Percentiles rank a stretch among this genome's conserved stretches.
phyloP scores from a whole-genome alignment of 2,888 invertebrate genomes.

The Pristionchus fissidentatus region DNA sequence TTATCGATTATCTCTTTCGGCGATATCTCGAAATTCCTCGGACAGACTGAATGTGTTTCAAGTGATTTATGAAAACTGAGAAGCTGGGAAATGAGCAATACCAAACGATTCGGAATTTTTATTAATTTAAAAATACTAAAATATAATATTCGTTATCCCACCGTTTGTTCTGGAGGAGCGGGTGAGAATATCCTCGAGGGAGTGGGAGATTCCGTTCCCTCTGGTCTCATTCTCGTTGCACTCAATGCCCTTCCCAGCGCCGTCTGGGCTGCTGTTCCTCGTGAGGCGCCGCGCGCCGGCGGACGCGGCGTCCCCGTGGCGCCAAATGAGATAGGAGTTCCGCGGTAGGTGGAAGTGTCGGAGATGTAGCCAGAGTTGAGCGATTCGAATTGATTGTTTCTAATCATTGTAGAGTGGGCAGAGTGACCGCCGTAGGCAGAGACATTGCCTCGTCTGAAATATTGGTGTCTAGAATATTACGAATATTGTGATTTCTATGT shows the following conservation, averaged over 20 bases:
- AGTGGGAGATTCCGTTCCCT: background rate
- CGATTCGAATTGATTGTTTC: slow-evolving; percentile 17
- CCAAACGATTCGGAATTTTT: background rate
- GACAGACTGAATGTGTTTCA: background rate
- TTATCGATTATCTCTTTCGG: background rate
- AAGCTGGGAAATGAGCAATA: background rate
- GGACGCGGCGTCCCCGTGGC: background rate
- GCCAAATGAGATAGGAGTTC: slow-evolving; percentile 35
- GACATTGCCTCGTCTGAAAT: background rate
- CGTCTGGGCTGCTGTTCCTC: slow-evolving; percentile 15
- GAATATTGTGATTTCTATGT: background rate
- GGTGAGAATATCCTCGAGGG: slow-evolving; percentile 5
- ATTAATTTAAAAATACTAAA: background rate
- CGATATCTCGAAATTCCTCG: background rate
- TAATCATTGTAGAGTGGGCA: slow-evolving; percentile 4
- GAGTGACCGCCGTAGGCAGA: background rate
- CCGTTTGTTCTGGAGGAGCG: background rate
- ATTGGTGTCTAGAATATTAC: background rate
- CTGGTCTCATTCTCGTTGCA: background rate
- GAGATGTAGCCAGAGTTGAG: slow-evolving; percentile 40
- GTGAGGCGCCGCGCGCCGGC: background rate
- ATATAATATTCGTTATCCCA: background rate
- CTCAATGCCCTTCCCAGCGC: slow-evolving; percentile 3
- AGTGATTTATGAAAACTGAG: background rate
- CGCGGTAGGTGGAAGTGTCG: slow-evolving; percentile 24